phyloP scores from a whole-genome alignment of 2,113 vertebrate genomes.

The Corythornis cristatus region DNA sequence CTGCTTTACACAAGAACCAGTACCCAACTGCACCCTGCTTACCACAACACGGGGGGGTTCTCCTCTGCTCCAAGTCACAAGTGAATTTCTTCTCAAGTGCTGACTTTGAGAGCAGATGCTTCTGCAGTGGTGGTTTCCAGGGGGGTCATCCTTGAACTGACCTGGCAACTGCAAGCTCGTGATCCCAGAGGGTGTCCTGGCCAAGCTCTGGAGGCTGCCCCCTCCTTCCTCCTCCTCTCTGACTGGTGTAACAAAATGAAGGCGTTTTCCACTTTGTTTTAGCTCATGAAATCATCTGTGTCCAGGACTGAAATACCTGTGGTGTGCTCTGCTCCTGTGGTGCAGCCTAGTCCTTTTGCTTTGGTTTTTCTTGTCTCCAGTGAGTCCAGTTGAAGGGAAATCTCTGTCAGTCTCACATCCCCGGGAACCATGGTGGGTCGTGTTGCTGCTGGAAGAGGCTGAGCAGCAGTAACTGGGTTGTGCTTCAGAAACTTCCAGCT shows the following conservation, averaged over 20 bases:
- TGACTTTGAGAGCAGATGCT: neutral
- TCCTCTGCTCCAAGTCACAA: neutral
- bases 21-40: neutral
- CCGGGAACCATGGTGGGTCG: neutral
- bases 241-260: neutral
- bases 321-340: neutral
- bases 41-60: neutral
- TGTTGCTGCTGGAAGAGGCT: neutral
- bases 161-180: neutral
- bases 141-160: neutral
- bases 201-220: neutral
- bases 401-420: neutral
- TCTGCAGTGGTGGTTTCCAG: neutral
- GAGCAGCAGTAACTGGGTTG: neutral
- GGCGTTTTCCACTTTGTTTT: neutral
- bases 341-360: neutral
- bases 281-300: neutral
- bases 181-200: neutral
- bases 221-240: neutral
- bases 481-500: neutral
- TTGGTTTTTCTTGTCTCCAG: neutral
- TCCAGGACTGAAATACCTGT: neutral
- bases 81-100: neutral
- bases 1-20: conserved; percentile 15
- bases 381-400: neutral